Percentiles rank a stretch among this genome's conserved stretches.
These are phyloP conservation scores for Mystacornis crossleyi DNA, from an alignment of 2,113 vertebrate species.

Conservation along the genomic window DNA sequence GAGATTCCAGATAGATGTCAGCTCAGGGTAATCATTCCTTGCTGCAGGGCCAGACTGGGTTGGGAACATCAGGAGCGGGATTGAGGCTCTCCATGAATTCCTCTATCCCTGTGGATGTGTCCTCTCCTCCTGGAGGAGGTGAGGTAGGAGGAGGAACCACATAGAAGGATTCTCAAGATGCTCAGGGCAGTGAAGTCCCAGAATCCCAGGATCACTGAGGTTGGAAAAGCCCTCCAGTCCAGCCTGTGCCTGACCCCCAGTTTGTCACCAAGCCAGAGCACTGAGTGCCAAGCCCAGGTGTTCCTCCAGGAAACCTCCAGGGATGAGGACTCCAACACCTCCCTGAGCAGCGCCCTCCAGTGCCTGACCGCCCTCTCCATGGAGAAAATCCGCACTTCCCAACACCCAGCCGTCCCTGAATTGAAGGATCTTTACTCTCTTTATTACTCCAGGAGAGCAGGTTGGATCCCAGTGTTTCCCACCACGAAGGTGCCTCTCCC, in stretches of 20 bases:
- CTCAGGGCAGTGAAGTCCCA: neutral
- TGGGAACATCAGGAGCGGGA: neutral
- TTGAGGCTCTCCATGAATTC: neutral
- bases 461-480: neutral
- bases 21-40: neutral
- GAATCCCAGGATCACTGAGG: neutral
- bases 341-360: neutral
- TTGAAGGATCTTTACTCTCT: neutral
- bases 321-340: neutral
- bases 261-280: neutral
- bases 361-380: neutral
- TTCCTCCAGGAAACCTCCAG: neutral
- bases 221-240: neutral
- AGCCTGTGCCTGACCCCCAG: neutral
- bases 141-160: neutral
- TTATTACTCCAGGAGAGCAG: neutral
- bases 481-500: neutral
- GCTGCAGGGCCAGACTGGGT: neutral
- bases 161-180: neutral
- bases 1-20: neutral
- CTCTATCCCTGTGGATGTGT: neutral
- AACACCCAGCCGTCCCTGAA: no score
- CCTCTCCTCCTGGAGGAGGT: neutral
- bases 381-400: neutral
- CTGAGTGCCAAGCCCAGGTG: fast-evolving